Evolutionary conservation across 92 coral and sea anemone genomes (phyloP), one percentile per base, ranked within the genome.

Genomic region (Heteractis magnifica): DNA sequence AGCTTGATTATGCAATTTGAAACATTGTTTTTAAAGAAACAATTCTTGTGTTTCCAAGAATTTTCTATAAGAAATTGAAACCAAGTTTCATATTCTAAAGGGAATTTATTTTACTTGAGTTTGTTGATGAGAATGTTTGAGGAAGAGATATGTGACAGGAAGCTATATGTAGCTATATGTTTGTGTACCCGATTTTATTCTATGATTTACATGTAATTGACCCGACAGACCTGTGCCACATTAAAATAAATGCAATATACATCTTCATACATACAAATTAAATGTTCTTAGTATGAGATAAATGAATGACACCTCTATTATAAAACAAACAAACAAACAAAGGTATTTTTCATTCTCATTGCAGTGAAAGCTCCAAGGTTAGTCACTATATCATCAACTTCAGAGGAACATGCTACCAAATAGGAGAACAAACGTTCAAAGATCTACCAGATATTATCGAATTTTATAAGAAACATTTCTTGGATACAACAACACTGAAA

Each of bases 341-440:
- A 68, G 10, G 73, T 49, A 16, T 4, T 79, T 34, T 64, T 11
- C 81, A 85, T 72, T 79, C 78, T 53, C 16, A 50, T 86, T 92
- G 49, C 85, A 97, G 99, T 81, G 99, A 97, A 81, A 90, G 93
- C 44, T 78, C 88, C 13, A 93, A 93, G 87, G 98, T 97, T 18
- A 97, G 99, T 59, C 99, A 97, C 74, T 97, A 97, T 83, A 97
- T 97, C 76, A 97, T 97, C 82, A 97, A 97, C 87, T 94, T 92
- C 84, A 94, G 87, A 72, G 97, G 99, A 15, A 91, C 78, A 65
- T 90, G 83, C 51, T 97, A 97, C 83, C 94, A 94, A 77, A 97
- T 97, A 90, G 99, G 99, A 72, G 99, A 97, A 49, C 97, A 97
- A 84, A 97, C 98, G 10, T 97, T 97, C 82, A 79, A 91, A 12